Percentiles rank a stretch among this genome's conserved stretches.
Conservation (phyloP, 2,888 invertebrate species). For the Agriopis leucophaearia region DNA sequence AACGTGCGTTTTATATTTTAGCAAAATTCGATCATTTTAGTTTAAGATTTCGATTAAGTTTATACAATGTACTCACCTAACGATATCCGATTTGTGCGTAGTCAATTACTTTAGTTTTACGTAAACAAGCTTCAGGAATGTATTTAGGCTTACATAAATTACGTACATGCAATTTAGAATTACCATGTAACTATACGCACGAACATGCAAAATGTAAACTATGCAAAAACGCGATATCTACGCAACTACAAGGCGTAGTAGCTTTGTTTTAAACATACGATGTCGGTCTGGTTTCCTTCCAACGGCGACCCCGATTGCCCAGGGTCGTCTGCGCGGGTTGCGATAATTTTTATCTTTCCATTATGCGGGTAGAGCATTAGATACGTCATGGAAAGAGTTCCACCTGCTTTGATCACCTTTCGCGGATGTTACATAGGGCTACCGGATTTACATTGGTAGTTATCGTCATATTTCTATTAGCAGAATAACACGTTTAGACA, state of each 20-base stretch:
- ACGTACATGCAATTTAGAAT: conserved; percentile 27
- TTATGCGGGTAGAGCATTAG: conserved; percentile 46
- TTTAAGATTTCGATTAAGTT: background rate
- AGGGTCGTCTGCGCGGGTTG: conserved; percentile 22
- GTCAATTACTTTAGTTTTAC: conserved; percentile 6
- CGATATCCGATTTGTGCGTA: conserved; percentile 17
- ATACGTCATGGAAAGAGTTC: conserved; percentile 18
- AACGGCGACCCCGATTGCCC: conserved; percentile 30
- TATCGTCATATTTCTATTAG: conserved; percentile 7
- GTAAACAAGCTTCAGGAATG: conserved; percentile 1
- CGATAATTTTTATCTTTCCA: conserved; percentile 27
- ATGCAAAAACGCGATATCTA: conserved; percentile 15
- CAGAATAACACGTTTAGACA: conserved; percentile 6
- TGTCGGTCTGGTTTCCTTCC: conserved; percentile 39
- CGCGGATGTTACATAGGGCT: conserved; percentile 40
- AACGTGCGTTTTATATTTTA: background rate
- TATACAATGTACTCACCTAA: background rate
- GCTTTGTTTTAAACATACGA: conserved; percentile 21
- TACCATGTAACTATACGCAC: conserved; percentile 28
- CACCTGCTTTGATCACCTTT: conserved; percentile 73
- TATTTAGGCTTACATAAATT: conserved; percentile 27
- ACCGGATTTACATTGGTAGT: conserved; percentile 1
- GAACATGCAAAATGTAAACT: conserved; percentile 16
- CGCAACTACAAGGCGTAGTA: conserved; percentile 7
- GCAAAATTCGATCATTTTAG: background rate